These are phyloP conservation scores for Helobdella robusta DNA, from an alignment of 2,888 invertebrate genomes.

Conservation along the genomic window DNA sequence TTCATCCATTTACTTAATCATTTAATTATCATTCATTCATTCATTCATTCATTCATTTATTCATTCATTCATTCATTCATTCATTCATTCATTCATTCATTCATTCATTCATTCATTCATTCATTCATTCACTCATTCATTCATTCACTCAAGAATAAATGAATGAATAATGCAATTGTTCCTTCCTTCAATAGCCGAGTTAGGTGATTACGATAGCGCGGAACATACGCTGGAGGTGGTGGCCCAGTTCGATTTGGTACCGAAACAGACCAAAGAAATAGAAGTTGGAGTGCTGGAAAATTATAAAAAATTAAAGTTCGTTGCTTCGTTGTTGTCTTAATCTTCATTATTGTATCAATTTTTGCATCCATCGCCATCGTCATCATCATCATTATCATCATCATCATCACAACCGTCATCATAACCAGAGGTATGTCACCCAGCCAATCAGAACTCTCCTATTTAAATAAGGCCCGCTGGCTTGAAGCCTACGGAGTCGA, in stretches of 20 bases:
- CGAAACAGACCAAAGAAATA: conserved; percentile 86
- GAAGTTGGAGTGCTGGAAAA: conserved; percentile 86
- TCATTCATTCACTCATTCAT: background rate
- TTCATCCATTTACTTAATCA: too few relatives aligned
- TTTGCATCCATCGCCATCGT: background rate
- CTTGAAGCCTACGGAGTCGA: conserved; percentile 98
- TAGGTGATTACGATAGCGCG: conserved; percentile 87
- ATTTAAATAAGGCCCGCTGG: conserved; percentile 90
- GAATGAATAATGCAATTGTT: background rate
- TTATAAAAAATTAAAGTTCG: conserved; percentile 56
- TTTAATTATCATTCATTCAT: too few relatives aligned
- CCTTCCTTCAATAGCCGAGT: conserved; percentile 62
- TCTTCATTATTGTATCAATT: background rate
- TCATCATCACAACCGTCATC: background rate
- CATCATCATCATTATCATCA: conserved; percentile 11
- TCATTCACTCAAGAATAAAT: background rate
- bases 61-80: background rate
- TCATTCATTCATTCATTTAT: too few relatives aligned
- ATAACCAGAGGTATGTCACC: conserved; percentile 67
- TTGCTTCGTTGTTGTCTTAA: background rate
- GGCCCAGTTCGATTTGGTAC: conserved; percentile 93
- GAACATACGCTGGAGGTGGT: conserved; percentile 90
- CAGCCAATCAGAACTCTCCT: conserved; percentile 90
- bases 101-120: background rate
- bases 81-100: background rate